phyloP scores from a whole-genome alignment of 2,888 invertebrate species.

The Apamea anceps region DNA sequence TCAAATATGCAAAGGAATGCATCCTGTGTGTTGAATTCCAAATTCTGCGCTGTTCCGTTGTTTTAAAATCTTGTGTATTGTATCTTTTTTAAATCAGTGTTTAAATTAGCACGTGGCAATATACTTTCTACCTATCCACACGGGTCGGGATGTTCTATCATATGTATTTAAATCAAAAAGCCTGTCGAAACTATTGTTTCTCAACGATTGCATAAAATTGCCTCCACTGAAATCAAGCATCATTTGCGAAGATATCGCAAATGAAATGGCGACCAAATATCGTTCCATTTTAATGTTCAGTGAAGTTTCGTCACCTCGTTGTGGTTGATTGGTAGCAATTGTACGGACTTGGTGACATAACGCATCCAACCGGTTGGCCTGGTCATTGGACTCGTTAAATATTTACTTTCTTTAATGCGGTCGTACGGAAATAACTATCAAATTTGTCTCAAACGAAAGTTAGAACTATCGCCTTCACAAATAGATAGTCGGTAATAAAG shows the following conservation, averaged over 20 bases:
- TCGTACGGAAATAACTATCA: conserved; percentile 38
- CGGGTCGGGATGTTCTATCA: not conserved
- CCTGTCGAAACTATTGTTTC: not conserved
- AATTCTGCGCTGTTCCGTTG: not conserved
- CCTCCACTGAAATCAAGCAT: not conserved
- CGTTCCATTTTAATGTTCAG: conserved; percentile 19
- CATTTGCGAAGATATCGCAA: conserved; percentile 24
- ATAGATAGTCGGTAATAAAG: not conserved
- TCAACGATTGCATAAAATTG: not conserved
- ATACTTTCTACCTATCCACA: not conserved
- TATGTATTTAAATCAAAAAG: not conserved
- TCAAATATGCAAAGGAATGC: not conserved
- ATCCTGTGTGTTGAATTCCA: not conserved
- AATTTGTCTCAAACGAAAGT: conserved; percentile 47
- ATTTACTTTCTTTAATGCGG: conserved; percentile 57
- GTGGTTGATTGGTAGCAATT: conserved; percentile 75
- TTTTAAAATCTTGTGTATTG: not conserved
- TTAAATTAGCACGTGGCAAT: not conserved
- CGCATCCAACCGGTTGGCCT: conserved; percentile 61
- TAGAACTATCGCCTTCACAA: not conserved
- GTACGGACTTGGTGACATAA: conserved; percentile 70
- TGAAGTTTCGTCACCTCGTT: conserved; percentile 59
- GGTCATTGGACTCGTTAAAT: conserved; percentile 65
- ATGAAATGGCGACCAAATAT: conserved; percentile 1
- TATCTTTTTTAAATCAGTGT: not conserved